Evolutionary conservation across 2,797 vertebrate species (phyloP).

Genomic region (Rhinogobio ventralis): DNA sequence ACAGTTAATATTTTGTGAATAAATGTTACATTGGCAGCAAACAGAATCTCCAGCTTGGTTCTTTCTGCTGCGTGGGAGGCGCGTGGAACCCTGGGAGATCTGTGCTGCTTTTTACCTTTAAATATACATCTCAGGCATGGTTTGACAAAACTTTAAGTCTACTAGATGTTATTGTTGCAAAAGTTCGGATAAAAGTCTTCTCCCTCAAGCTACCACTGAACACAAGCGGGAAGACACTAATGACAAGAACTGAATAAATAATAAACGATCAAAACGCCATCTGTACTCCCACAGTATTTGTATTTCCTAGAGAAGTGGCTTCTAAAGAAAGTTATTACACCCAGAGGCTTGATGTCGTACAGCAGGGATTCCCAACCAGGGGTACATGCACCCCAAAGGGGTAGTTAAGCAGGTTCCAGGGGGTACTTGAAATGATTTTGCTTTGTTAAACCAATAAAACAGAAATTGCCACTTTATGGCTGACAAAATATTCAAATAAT

Average conservation of each 20-base stretch:
- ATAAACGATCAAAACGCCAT: slow-evolving; percentile 44
- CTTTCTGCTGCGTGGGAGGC: slow-evolving; percentile 19
- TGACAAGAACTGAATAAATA: slow-evolving; percentile 45
- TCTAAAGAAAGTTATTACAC: slow-evolving; percentile 28
- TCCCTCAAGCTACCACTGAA: slow-evolving; percentile 30
- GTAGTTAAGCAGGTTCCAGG: slow-evolving; percentile 24
- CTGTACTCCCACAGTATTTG: slow-evolving; percentile 32
- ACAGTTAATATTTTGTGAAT: background rate
- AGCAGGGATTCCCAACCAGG: slow-evolving; percentile 26
- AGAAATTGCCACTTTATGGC: slow-evolving; percentile 2
- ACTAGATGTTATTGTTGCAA: slow-evolving; percentile 36
- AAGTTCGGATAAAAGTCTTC: slow-evolving; percentile 37
- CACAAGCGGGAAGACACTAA: slow-evolving; percentile 31
- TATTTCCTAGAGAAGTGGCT: slow-evolving; percentile 26
- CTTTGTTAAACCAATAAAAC: slow-evolving; percentile 32
- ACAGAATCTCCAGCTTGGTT: slow-evolving; percentile 12
- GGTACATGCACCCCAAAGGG: slow-evolving; percentile 15
- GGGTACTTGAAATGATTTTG: slow-evolving; percentile 4
- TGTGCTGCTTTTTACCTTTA: slow-evolving; percentile 37
- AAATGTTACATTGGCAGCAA: background rate
- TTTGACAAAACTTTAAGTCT: slow-evolving; percentile 45
- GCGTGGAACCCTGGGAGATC: slow-evolving; percentile 13
- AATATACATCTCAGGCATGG: slow-evolving; percentile 50
- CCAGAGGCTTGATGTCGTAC: slow-evolving; percentile 15
- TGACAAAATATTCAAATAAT: slow-evolving; percentile 1